Evolutionary conservation across 2,113 vertebrate genomes (phyloP).

Genomic region (Sakesphorus luctuosus): DNA sequence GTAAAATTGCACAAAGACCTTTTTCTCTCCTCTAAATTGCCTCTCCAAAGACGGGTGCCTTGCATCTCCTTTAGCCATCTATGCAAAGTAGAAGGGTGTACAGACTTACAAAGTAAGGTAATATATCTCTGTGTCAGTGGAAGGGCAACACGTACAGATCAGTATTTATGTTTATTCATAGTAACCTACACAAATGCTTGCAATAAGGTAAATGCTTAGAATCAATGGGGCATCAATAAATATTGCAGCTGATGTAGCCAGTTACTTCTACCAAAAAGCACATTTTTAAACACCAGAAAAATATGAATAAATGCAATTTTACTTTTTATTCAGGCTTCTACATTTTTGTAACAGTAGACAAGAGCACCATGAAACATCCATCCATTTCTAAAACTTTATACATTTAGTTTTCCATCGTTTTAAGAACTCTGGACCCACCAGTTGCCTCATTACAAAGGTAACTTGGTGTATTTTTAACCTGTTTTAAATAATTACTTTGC

Average conservation of each 20-base stretch:
- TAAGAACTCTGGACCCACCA: neutral
- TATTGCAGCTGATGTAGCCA: neutral
- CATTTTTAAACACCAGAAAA: neutral
- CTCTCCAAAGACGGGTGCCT: slow-evolving; percentile 42
- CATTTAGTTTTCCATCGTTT: neutral
- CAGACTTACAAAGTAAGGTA: slow-evolving; percentile 66
- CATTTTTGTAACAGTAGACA: neutral
- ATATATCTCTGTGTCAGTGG: slow-evolving; percentile 67
- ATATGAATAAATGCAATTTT: neutral
- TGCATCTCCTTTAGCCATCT: slow-evolving; percentile 65
- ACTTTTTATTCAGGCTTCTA: neutral
- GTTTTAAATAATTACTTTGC: neutral
- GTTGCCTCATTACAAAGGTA: neutral
- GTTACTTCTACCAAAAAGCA: neutral
- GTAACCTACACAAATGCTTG: slow-evolving; percentile 57
- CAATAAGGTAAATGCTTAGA: slow-evolving; percentile 44
- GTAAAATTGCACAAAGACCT: slow-evolving; percentile 34
- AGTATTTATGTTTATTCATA: slow-evolving; percentile 71
- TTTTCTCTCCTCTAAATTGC: slow-evolving; percentile 58
- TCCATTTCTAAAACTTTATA: neutral
- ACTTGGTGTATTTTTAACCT: neutral
- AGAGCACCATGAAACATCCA: neutral
- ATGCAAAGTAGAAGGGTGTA: slow-evolving; percentile 59
- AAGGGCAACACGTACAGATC: slow-evolving; percentile 60
- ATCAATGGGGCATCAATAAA: neutral